phyloP scores from a whole-genome alignment of 2,888 invertebrate species.

The Anarsia innoxiella region DNA sequence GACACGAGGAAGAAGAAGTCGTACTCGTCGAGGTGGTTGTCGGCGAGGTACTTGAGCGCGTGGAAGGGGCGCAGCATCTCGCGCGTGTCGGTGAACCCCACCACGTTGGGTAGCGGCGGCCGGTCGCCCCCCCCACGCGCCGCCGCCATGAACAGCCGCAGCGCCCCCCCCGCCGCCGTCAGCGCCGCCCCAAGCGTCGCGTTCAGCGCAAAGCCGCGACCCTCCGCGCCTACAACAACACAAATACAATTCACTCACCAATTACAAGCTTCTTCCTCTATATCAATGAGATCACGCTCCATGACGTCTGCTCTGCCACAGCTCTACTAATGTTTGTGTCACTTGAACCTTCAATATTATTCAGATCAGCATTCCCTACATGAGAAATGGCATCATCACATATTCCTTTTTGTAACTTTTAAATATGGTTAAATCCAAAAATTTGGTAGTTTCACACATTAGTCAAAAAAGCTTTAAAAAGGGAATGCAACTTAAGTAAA shows the following conservation, averaged over 20 bases:
- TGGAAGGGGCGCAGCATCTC: conserved; percentile 87
- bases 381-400: not conserved
- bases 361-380: too few species aligned
- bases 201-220: conserved; percentile 90
- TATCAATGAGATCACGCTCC: too few species aligned
- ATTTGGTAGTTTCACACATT: too few species aligned
- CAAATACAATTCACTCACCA: too few species aligned
- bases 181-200: conserved; percentile 89
- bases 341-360: too few species aligned
- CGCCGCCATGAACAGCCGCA: conserved; percentile 85
- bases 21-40: conserved; percentile 91
- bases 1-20: conserved; percentile 94
- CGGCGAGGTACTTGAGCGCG: conserved; percentile 90
- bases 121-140: conserved; percentile 50
- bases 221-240: conserved; percentile 55
- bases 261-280: too few species aligned
- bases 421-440: too few species aligned
- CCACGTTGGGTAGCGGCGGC: conserved; percentile 78
- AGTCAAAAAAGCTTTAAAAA: too few species aligned
- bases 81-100: conserved; percentile 89
- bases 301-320: too few species aligned
- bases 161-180: conserved; percentile 77
- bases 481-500: too few species aligned
- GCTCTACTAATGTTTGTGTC: too few species aligned
- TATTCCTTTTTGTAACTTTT: not conserved